Conservation (phyloP, 2,888 invertebrate genomes). For the Barypeithes pellucidus region DNA sequence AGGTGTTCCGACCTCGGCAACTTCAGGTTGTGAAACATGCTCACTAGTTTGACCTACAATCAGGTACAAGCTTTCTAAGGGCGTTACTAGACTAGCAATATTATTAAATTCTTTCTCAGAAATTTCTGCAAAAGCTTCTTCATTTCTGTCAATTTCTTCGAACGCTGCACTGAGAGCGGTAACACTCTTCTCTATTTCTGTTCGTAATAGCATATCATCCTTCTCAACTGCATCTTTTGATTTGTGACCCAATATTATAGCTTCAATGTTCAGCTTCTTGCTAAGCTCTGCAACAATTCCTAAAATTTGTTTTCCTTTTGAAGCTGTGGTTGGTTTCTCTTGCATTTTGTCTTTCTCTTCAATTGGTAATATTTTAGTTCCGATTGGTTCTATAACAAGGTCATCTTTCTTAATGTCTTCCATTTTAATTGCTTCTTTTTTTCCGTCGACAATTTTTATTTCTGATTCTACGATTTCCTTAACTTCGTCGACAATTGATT, state of each 20-base stretch:
- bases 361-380: background rate
- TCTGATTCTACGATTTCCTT: background rate
- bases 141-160: constrained; percentile 34
- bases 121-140: constrained; percentile 27
- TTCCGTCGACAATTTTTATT: background rate
- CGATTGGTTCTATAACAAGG: background rate
- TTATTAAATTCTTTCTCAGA: constrained; percentile 15
- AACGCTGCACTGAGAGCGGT: constrained; percentile 25
- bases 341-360: background rate
- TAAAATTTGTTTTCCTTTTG: constrained; percentile 42
- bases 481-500: background rate
- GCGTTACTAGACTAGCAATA: constrained; percentile 2
- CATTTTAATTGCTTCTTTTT: background rate
- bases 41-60: constrained; percentile 51
- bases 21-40: constrained; percentile 25
- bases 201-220: constrained; percentile 24
- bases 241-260: constrained; percentile 34
- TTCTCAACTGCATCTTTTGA: constrained; percentile 24
- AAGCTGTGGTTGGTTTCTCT: background rate
- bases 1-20: constrained; percentile 21
- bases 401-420: background rate
- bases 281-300: constrained; percentile 50
- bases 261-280: constrained; percentile 51
- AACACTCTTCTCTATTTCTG: constrained; percentile 15
- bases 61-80: constrained; percentile 56